Evolutionary conservation across 2,797 vertebrate species (phyloP).

Genomic region (Coregonus ussuriensis): DNA sequence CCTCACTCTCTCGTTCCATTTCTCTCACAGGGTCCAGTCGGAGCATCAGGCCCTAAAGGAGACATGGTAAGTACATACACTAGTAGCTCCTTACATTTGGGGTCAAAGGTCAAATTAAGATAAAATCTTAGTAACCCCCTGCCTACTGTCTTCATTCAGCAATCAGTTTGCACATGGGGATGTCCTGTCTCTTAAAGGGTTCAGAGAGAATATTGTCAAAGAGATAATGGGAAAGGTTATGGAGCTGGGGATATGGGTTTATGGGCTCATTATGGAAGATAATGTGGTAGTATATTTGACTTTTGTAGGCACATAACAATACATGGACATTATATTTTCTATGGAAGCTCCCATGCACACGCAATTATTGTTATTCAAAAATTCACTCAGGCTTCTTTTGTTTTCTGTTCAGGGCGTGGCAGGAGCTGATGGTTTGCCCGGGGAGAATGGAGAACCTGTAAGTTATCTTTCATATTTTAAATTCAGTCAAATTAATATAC

Average conservation of each 20-base stretch:
- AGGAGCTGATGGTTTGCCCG: conserved; percentile 93
- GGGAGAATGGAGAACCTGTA: conserved; percentile 94
- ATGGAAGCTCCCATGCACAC: not conserved
- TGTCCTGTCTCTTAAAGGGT: not conserved
- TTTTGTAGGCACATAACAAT: not conserved
- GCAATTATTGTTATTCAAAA: not conserved
- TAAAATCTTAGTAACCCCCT: not conserved
- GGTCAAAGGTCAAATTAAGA: not conserved
- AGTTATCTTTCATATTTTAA: conserved; percentile 52
- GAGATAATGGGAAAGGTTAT: not conserved
- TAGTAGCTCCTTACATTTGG: not conserved
- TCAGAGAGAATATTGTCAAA: not conserved
- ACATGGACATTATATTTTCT: not conserved
- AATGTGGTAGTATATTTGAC: not conserved
- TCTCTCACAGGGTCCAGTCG: conserved; percentile 83
- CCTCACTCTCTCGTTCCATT: conserved; percentile 36
- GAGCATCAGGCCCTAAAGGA: conserved; percentile 88
- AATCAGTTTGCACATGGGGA: not conserved
- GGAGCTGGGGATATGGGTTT: not conserved
- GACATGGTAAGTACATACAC: conserved; percentile 82
- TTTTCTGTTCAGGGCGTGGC: conserved; percentile 82
- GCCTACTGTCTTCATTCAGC: not conserved
- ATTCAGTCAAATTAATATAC: not conserved
- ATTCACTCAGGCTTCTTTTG: not conserved
- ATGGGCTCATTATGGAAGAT: not conserved